A percentile compares a stretch with the other conserved stretches of the same genome.
Conservation (phyloP, 92 coral and sea anemone genomes). For the Epizoanthus illoricatus region DNA sequence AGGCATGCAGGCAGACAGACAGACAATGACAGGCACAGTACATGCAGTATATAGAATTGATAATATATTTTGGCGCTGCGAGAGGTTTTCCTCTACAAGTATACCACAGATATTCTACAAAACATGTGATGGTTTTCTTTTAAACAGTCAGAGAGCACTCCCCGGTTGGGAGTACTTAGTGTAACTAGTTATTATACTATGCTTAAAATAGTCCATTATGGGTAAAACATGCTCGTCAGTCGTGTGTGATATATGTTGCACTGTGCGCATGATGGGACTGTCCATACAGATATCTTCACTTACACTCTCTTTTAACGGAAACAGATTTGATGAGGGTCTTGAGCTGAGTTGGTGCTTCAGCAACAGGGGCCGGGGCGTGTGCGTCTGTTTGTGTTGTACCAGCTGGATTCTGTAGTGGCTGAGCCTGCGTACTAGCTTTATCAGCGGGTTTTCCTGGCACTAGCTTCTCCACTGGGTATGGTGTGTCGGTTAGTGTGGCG, state of each 20-base stretch:
- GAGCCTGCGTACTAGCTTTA: slow-evolving; percentile 16
- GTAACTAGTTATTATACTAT: too few species aligned
- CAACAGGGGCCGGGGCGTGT: background rate
- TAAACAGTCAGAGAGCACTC: too few species aligned
- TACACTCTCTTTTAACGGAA: slow-evolving; percentile 17
- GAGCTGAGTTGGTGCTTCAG: slow-evolving; percentile 1
- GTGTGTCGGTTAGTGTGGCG: background rate
- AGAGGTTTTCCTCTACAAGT: background rate
- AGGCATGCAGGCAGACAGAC: background rate
- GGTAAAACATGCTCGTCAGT: too few species aligned
- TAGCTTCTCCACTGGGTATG: background rate
- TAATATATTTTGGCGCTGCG: background rate
- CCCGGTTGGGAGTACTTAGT: too few species aligned
- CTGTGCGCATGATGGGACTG: background rate
- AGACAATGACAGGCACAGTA: background rate
- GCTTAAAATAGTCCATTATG: too few species aligned
- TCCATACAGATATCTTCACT: background rate
- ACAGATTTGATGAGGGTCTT: background rate
- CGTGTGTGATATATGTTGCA: too few species aligned
- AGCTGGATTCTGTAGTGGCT: background rate
- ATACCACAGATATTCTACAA: background rate
- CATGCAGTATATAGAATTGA: background rate
- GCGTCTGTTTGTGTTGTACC: background rate
- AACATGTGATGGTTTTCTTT: too few species aligned
- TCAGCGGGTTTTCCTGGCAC: background rate